Evolutionary conservation across 2,797 vertebrate species (phyloP).

Genomic region (Sebastes matsubarae): DNA sequence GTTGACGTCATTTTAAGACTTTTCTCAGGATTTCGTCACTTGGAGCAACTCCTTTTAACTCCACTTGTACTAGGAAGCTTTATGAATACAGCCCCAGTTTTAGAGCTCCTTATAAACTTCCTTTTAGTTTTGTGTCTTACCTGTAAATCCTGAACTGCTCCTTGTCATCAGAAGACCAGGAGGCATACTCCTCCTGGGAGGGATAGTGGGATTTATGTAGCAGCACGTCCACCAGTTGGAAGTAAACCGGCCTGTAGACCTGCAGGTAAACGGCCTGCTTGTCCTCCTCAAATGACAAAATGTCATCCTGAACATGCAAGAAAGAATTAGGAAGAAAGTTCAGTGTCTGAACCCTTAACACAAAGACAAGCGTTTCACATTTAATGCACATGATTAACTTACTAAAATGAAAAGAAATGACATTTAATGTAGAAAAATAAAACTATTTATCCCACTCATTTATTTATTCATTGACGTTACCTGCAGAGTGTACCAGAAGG

Average conservation of each 20-base stretch:
- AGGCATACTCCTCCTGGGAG: constrained; percentile 89
- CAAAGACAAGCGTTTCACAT: not conserved
- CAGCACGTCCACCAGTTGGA: constrained; percentile 96
- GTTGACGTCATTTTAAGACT: too few species aligned
- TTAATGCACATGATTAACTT: not conserved
- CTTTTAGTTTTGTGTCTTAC: constrained; percentile 58
- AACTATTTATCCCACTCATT: too few species aligned
- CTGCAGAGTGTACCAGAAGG: constrained; percentile 99
- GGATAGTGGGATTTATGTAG: constrained; percentile 97
- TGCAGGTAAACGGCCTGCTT: constrained; percentile 95
- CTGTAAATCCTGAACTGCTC: constrained; percentile 98
- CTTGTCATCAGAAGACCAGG: constrained; percentile 97
- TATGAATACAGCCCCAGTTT: not conserved
- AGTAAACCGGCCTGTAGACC: constrained; percentile 96
- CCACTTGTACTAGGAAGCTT: too few species aligned
- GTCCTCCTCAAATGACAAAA: constrained; percentile 93
- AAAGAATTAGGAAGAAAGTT: not conserved
- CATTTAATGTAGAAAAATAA: too few species aligned
- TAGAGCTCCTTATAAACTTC: not conserved
- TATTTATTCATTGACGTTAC: constrained; percentile 61
- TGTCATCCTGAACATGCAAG: constrained; percentile 87
- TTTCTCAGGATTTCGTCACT: too few species aligned
- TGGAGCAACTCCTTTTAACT: too few species aligned
- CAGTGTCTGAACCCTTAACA: not conserved
- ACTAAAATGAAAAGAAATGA: not conserved